phyloP scores from a whole-genome alignment of 2,797 vertebrate genomes.

The Pseudochaenichthys georgianus region DNA sequence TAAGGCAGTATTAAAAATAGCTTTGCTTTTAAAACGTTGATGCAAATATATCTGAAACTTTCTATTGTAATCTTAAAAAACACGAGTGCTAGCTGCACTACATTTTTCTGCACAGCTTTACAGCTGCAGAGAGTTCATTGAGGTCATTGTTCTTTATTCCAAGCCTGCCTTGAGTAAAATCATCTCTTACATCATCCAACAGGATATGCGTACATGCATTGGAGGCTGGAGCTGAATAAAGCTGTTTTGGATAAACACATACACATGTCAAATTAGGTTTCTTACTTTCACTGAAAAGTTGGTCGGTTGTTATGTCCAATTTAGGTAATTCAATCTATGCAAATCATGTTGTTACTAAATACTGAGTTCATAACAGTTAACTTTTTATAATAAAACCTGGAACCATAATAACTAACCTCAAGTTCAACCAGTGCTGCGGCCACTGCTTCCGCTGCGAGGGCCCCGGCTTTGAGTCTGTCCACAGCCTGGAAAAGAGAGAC shows the following conservation, averaged over 20 bases:
- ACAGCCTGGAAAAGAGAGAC: slow-evolving; percentile 88
- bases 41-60: neutral
- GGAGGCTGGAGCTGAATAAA: slow-evolving; percentile 26
- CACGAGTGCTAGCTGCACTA: neutral
- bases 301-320: neutral
- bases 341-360: neutral
- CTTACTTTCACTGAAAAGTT: neutral
- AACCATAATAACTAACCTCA: slow-evolving; percentile 85
- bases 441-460: slow-evolving; percentile 95
- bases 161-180: slow-evolving; percentile 31
- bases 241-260: slow-evolving; percentile 37
- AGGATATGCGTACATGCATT: slow-evolving; percentile 36
- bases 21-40: neutral
- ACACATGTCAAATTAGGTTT: slow-evolving; percentile 19
- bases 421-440: slow-evolving; percentile 97
- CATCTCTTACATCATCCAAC: slow-evolving; percentile 38
- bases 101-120: slow-evolving; percentile 17
- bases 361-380: neutral
- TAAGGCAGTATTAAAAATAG: neutral
- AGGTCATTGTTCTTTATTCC: slow-evolving; percentile 22
- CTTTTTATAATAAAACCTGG: slow-evolving; percentile 17
- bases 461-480: slow-evolving; percentile 95
- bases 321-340: neutral
- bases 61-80: too few species aligned
- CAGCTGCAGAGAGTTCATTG: slow-evolving; percentile 41